Base-by-base conservation (phyloP, 2,888 invertebrate genomes). In the Colletes collaris region DNA sequence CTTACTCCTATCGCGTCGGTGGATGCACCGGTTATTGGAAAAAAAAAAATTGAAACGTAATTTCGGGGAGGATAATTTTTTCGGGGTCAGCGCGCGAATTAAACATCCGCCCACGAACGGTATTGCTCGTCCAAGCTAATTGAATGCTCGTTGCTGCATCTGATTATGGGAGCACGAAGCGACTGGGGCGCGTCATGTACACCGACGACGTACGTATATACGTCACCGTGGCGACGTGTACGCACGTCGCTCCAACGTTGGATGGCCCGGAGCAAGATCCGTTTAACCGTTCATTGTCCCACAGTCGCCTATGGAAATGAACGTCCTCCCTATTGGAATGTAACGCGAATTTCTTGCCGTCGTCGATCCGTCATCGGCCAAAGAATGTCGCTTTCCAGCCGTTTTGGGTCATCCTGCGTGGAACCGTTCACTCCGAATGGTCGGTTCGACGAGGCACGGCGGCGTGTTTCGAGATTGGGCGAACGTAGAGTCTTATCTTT, bases 111-210 rank as follows among this genome's bases (percentile, higher is more conserved):
- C 49, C 10, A 10, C 69, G 70, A 86, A 79, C 72, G 79, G 79
- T 76, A 83, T 80, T 78, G 76, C 64, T 71, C 59, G 67, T 35
- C 66, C 19, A 0, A 74, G 78, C 68, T 89, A 88, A 89, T 88
- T 86, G 89, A 87, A 86, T 76, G 84, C 83, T 86, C 83, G 84
- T 88, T 81, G 84, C 88, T 86, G 88, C 84, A 89, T 67, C 66
- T 56, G 66, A 67, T 67, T 56, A 53, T 19, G 56, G 35, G 6
- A 46, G 66, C 56, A 56, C 56, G 56, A 56, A 49, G 66, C 65
- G 60, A 60, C 16, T 60, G 68, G 85, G 81, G 86, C 83, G 74
- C 82, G 67, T 74, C 81, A 56, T 79, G 79, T 79, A 81, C 83
- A 80, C 53, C 44, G 72, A 35, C 72, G 81, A 82, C 76, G 76